Percentiles rank a stretch among this genome's conserved stretches.
Conservation (phyloP, 1,140 invertebrate genomes). For the Brachionus manjavacas region DNA sequence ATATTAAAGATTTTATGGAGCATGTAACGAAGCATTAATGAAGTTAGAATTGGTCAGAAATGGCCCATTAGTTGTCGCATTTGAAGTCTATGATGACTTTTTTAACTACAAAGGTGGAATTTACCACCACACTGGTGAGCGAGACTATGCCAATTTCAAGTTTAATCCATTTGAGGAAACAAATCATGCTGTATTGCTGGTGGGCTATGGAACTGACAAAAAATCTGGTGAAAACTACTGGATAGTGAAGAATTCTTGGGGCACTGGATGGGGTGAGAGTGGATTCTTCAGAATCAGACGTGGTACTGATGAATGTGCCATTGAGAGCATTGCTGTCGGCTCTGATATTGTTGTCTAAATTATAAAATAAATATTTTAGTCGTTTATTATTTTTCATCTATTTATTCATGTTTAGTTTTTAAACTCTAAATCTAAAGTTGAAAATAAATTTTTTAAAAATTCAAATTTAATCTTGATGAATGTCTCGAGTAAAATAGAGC, state of each 20-base stretch:
- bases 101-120: constrained; percentile 41
- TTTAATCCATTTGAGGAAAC: constrained; percentile 46
- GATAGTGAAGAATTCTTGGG: constrained; percentile 61
- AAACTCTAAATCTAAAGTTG: not conserved
- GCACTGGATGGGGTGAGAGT: constrained; percentile 54
- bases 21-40: constrained; percentile 60
- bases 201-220: constrained; percentile 53
- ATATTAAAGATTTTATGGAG: constrained; percentile 29
- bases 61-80: constrained; percentile 61
- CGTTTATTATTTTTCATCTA: not conserved
- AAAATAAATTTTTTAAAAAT: not conserved
- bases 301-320: constrained; percentile 79
- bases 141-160: constrained; percentile 28
- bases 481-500: too few relatives aligned
- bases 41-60: constrained; percentile 57
- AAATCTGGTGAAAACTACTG: constrained; percentile 50
- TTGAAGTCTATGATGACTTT: constrained; percentile 57
- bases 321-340: constrained; percentile 63
- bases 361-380: not conserved
- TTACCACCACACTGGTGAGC: constrained; percentile 44
- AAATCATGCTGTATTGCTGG: constrained; percentile 56
- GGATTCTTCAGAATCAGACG: constrained; percentile 82
- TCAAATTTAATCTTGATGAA: not conserved
- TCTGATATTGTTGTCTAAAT: constrained; percentile 41
- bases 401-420: not conserved